Conservation (phyloP, 2,888 invertebrate genomes). For the Hydraecia micacea region DNA sequence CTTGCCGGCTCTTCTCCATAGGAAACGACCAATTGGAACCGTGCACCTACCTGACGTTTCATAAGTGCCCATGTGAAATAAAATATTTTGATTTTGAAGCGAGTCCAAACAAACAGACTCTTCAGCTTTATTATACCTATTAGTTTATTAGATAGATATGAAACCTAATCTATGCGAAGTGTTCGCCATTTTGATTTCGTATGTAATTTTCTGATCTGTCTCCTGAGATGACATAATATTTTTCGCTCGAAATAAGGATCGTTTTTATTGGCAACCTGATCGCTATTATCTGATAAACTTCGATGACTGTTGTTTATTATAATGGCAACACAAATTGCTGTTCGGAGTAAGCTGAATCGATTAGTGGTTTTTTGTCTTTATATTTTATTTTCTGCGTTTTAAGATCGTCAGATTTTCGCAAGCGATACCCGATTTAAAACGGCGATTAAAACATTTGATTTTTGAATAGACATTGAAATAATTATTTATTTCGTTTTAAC, state of each 20-base stretch:
- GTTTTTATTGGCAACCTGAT: constrained; percentile 52
- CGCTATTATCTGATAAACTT: constrained; percentile 55
- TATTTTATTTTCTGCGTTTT: neutral
- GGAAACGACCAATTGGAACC: too few species aligned
- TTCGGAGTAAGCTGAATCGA: constrained; percentile 33
- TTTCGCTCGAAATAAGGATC: constrained; percentile 33
- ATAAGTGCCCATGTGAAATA: neutral
- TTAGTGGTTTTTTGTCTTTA: neutral
- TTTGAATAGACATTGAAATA: too few species aligned
- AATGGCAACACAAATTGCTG: constrained; percentile 51
- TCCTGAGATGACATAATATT: constrained; percentile 36
- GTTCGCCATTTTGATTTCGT: constrained; percentile 23
- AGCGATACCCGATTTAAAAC: neutral
- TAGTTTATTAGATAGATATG: neutral
- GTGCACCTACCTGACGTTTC: too few species aligned
- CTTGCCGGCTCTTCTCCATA: too few species aligned
- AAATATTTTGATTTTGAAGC: neutral
- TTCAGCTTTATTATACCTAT: neutral
- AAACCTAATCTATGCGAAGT: constrained; percentile 22
- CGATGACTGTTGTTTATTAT: constrained; percentile 51
- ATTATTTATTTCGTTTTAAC: too few species aligned
- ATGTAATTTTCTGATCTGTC: constrained; percentile 37
- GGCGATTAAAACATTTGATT: neutral
- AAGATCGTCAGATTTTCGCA: too few species aligned
- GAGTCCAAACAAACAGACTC: neutral